These are phyloP conservation scores for Sinella curviseta DNA, from an alignment of 1,140 invertebrate species.

Conservation along the genomic window DNA sequence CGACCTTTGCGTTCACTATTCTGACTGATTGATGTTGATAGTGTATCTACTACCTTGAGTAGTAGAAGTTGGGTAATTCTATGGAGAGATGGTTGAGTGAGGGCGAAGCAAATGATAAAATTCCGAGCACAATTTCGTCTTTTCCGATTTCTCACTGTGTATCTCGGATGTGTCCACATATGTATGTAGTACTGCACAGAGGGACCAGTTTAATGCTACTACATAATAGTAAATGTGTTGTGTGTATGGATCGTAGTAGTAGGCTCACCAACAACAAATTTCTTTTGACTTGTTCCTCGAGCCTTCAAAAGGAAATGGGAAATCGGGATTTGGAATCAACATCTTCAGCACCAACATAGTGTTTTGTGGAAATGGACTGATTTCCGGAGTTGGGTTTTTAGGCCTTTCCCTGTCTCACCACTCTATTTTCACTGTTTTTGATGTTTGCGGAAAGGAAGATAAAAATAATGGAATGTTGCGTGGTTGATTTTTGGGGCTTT, in stretches of 20 bases:
- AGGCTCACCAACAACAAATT: neutral
- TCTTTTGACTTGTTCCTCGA: neutral
- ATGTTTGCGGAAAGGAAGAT: neutral
- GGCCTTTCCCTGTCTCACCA: neutral
- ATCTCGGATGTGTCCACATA: neutral
- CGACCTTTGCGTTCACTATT: neutral
- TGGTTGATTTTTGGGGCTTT: neutral
- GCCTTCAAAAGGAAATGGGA: neutral
- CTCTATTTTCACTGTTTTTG: neutral
- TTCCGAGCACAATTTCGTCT: conserved; percentile 8
- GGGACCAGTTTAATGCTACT: too few species aligned
- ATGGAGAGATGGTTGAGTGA: neutral
- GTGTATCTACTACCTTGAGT: too few species aligned
- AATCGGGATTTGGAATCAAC: too few species aligned
- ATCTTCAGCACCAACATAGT: too few species aligned
- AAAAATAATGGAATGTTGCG: neutral
- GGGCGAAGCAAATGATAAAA: conserved; percentile 1
- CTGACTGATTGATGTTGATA: conserved; percentile 14
- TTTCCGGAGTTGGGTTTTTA: too few species aligned
- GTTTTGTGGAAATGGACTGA: too few species aligned
- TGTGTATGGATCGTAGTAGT: too few species aligned
- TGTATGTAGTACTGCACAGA: too few species aligned
- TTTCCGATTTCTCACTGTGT: conserved; percentile 1
- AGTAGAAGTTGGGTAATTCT: too few species aligned
- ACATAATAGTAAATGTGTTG: too few species aligned